A percentile compares a stretch with the other conserved stretches of the same genome.
These are phyloP conservation scores for Dermatemys mawii DNA, from an alignment of 2,113 vertebrate species.

Conservation along the genomic window DNA sequence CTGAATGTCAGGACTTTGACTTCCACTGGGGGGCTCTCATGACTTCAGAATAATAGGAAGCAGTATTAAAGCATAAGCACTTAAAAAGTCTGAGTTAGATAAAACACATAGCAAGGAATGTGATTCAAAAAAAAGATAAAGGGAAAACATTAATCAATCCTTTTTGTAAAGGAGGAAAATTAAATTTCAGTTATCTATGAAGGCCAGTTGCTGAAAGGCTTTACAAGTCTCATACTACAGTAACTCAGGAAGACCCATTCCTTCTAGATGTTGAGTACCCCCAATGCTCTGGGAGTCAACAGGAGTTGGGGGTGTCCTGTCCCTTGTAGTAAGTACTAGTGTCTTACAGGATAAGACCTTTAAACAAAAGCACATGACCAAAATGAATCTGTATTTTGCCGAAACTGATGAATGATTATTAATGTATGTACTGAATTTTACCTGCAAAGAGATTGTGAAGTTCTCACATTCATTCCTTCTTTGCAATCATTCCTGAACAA, in stretches of 20 bases:
- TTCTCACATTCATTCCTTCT: neutral
- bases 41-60: neutral
- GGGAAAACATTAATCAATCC: neutral
- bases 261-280: neutral
- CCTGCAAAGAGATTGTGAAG: neutral
- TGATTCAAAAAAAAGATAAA: neutral
- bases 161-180: neutral
- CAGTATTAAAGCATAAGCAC: accelerated
- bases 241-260: accelerated
- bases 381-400: neutral
- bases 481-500: neutral
- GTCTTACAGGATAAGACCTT: neutral
- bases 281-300: accelerated
- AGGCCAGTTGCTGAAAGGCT: neutral
- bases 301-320: accelerated
- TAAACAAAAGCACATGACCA: neutral
- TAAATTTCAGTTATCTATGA: neutral
- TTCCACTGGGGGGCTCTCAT: conserved; percentile 58
- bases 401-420: neutral
- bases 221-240: neutral
- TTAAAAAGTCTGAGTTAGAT: neutral
- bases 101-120: neutral
- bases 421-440: neutral
- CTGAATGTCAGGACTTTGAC: neutral
- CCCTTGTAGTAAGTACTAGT: neutral